Percentiles rank a stretch among this genome's conserved stretches.
These are phyloP conservation scores for Anthoscopus minutus DNA, from an alignment of 2,113 vertebrate genomes.

Conservation along the genomic window DNA sequence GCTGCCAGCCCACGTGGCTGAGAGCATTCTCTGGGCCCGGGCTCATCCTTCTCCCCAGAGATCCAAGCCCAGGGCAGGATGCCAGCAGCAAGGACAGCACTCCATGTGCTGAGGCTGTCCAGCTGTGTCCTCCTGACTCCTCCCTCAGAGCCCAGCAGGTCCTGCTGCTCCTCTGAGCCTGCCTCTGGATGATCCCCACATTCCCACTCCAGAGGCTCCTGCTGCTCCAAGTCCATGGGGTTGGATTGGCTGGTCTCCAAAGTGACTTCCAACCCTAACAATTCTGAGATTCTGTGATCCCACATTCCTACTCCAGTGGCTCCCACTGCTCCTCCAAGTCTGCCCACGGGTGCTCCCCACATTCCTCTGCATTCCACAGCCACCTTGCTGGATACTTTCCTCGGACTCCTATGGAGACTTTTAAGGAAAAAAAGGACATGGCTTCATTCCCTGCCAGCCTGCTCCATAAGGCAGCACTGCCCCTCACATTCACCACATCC, in stretches of 20 bases:
- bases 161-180: neutral
- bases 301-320: neutral
- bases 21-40: rapidly evolving
- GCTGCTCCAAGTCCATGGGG: neutral
- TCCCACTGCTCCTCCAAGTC: neutral
- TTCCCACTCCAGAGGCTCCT: neutral
- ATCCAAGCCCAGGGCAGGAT: neutral
- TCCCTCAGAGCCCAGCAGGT: neutral
- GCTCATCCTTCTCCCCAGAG: neutral
- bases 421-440: neutral
- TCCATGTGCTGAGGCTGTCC: neutral
- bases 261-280: neutral
- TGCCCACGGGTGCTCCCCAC: neutral
- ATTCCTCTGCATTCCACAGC: neutral
- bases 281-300: neutral
- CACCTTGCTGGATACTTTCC: neutral
- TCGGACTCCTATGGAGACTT: neutral
- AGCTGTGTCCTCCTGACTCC: neutral
- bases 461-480: neutral
- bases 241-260: neutral
- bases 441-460: neutral
- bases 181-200: neutral
- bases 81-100: neutral
- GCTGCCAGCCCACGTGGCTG: neutral
- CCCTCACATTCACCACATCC: neutral